Evolutionary conservation across 2,888 invertebrate genomes (phyloP).

Genomic region (Amblyjoppa proteus): DNA sequence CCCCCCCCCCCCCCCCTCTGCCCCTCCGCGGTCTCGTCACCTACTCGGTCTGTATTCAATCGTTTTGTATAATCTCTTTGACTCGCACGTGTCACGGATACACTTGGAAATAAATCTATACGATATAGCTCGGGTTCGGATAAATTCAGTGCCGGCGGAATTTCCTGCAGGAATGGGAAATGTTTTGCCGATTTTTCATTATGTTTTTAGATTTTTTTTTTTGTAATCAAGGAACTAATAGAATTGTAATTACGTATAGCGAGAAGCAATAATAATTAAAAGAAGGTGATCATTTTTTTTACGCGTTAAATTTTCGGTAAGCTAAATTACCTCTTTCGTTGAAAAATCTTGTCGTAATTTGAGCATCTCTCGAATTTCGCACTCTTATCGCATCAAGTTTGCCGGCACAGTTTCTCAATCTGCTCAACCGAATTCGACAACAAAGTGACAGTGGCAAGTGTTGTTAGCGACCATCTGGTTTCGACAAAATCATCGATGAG

Average conservation of each 20-base stretch:
- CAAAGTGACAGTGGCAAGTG: constrained; percentile 43
- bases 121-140: background rate
- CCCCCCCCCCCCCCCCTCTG: background rate
- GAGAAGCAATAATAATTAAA: background rate
- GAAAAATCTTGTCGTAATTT: background rate
- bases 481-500: constrained; percentile 43
- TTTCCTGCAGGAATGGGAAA: background rate
- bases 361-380: background rate
- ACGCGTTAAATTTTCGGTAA: background rate
- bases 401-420: background rate
- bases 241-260: background rate
- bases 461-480: constrained; percentile 54
- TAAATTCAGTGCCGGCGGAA: background rate
- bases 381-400: background rate
- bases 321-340: background rate
- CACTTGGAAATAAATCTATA: constrained; percentile 24
- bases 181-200: background rate
- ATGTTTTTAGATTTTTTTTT: background rate
- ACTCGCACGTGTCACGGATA: constrained; percentile 28
- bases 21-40: constrained; percentile 8
- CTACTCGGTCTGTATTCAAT: constrained; percentile 49
- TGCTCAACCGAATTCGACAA: constrained; percentile 41
- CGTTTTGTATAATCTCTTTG: constrained; percentile 50
- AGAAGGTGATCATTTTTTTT: background rate
- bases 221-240: background rate